A percentile compares a stretch with the other conserved stretches of the same genome.
These are phyloP conservation scores for Parotocinclus haroldoi DNA, from an alignment of 2,797 vertebrate genomes.

Conservation along the genomic window DNA sequence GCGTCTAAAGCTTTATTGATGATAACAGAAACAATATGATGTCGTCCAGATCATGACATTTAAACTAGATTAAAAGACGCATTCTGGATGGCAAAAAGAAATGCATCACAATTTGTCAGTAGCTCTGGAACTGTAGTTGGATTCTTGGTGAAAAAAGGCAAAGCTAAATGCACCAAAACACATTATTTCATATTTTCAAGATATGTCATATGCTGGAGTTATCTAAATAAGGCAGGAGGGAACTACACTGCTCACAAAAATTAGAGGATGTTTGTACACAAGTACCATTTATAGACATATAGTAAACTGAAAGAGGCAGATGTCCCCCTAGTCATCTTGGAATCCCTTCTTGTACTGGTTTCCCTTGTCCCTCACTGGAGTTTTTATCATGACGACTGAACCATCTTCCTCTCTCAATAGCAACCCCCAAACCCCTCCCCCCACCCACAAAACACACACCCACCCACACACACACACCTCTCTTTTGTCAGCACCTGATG, in stretches of 20 bases:
- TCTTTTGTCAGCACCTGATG: slow-evolving; percentile 17
- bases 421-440: neutral
- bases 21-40: neutral
- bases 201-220: too few species aligned
- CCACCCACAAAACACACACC: neutral
- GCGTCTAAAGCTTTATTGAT: too few species aligned
- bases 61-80: slow-evolving; percentile 8
- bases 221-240: too few species aligned
- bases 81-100: slow-evolving; percentile 15
- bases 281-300: too few species aligned
- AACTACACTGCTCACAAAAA: too few species aligned
- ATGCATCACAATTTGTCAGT: neutral
- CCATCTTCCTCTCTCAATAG: slow-evolving; percentile 7
- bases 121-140: slow-evolving; percentile 12
- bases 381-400: slow-evolving; percentile 8
- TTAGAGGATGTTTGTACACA: too few species aligned
- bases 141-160: too few species aligned
- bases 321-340: neutral
- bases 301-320: too few species aligned
- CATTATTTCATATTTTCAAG: too few species aligned
- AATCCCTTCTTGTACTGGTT: neutral
- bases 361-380: neutral
- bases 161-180: too few species aligned
- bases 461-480: slow-evolving; percentile 8
- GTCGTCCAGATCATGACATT: slow-evolving; percentile 20